These are phyloP conservation scores for Amiota mariae DNA, from an alignment of 2,888 invertebrate species.

Conservation along the genomic window DNA sequence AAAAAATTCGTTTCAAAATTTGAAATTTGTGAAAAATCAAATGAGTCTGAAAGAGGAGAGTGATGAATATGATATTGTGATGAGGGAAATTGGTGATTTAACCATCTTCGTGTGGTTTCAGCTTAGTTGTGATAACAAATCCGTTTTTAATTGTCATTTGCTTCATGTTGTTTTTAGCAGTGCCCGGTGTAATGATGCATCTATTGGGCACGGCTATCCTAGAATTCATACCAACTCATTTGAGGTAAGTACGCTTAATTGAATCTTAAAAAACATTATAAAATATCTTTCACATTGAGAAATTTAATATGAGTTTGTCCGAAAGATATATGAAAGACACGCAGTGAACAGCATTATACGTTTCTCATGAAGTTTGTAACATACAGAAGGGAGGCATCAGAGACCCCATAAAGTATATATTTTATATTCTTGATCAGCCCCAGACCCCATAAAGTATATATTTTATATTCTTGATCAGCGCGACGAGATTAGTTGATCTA, in stretches of 20 bases:
- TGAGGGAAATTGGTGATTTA: conserved; percentile 22
- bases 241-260: conserved; percentile 33
- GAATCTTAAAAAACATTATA: too few relatives aligned
- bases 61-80: conserved; percentile 21
- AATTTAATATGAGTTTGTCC: too few relatives aligned
- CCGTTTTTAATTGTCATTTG: conserved; percentile 35
- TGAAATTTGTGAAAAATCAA: background rate
- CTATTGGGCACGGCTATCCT: conserved; percentile 52
- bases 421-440: too few relatives aligned
- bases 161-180: conserved; percentile 46
- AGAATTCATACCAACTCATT: conserved; percentile 51
- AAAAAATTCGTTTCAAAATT: background rate
- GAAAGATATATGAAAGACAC: too few relatives aligned
- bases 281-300: too few relatives aligned
- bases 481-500: too few relatives aligned
- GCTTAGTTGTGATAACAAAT: conserved; percentile 40
- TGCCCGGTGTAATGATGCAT: conserved; percentile 49
- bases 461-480: too few relatives aligned
- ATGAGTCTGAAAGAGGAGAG: background rate
- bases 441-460: too few relatives aligned
- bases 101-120: conserved; percentile 44
- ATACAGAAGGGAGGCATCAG: too few relatives aligned
- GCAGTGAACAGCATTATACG: too few relatives aligned
- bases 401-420: too few relatives aligned
- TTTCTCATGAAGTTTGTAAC: too few relatives aligned